Evolutionary conservation across 1,140 invertebrate genomes (phyloP).

Genomic region (Lordiphosa mommai): DNA sequence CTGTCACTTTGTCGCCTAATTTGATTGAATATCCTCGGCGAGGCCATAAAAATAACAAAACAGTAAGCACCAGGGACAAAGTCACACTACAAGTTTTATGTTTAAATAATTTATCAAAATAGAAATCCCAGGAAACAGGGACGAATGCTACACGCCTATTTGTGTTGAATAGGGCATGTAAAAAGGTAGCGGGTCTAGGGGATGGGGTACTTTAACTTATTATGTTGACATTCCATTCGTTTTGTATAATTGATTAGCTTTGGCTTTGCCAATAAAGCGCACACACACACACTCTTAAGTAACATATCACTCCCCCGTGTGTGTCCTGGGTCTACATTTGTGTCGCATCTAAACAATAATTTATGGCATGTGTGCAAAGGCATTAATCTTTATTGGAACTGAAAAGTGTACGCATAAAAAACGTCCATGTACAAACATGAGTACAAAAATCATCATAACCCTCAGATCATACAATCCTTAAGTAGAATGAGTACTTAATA

Average conservation of each 20-base stretch:
- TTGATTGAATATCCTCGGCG: slow-evolving; percentile 48
- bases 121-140: slow-evolving; percentile 39
- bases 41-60: slow-evolving; percentile 21
- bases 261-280: slow-evolving; percentile 51
- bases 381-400: slow-evolving; percentile 75
- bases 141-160: slow-evolving; percentile 9
- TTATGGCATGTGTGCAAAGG: slow-evolving; percentile 66
- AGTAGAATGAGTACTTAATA: background rate
- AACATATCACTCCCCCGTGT: background rate
- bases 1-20: slow-evolving; percentile 54
- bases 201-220: slow-evolving; percentile 35
- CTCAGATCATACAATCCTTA: background rate
- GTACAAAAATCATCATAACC: slow-evolving; percentile 6
- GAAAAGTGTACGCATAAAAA: slow-evolving; percentile 52
- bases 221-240: slow-evolving; percentile 68
- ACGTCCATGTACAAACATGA: too few relatives aligned
- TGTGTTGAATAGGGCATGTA: slow-evolving; percentile 43
- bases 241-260: slow-evolving; percentile 74
- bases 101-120: slow-evolving; percentile 75
- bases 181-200: slow-evolving; percentile 1
- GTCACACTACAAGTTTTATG: slow-evolving; percentile 51
- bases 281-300: slow-evolving; percentile 36
- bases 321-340: slow-evolving; percentile 3
- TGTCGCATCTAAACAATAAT: slow-evolving; percentile 52
- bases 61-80: slow-evolving; percentile 2